phyloP scores from a whole-genome alignment of 2,888 invertebrate genomes.

The Pandemis cinnamomeana region DNA sequence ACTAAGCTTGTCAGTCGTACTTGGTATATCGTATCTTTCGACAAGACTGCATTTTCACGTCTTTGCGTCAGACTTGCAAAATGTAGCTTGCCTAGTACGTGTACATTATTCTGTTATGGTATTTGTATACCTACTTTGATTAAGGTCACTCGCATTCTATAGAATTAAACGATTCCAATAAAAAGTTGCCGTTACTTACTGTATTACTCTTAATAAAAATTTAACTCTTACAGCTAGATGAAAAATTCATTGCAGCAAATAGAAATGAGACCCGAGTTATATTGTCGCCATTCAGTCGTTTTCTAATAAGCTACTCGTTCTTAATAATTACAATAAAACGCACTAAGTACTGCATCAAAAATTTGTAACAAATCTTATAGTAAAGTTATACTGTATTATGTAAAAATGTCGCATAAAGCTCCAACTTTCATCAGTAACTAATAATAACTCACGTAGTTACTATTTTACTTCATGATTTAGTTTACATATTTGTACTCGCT shows the following conservation, averaged over 20 bases:
- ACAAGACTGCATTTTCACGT: slow-evolving; percentile 35
- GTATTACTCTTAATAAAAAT: slow-evolving; percentile 12
- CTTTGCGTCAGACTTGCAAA: slow-evolving; percentile 30
- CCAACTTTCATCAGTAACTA: slow-evolving; percentile 7
- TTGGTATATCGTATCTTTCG: neutral
- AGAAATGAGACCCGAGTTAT: slow-evolving; percentile 74
- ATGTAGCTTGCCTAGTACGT: slow-evolving; percentile 24
- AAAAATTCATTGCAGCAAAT: slow-evolving; percentile 47
- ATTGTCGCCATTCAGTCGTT: slow-evolving; percentile 81
- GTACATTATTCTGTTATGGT: slow-evolving; percentile 1
- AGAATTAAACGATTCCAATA: slow-evolving; percentile 11
- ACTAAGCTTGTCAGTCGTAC: neutral
- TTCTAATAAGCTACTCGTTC: slow-evolving; percentile 60
- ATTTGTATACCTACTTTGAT: neutral
- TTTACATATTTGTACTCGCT: neutral
- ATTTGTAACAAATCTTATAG: slow-evolving; percentile 53
- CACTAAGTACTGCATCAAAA: slow-evolving; percentile 65
- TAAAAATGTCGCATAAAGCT: slow-evolving; percentile 27
- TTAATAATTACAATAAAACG: slow-evolving; percentile 59
- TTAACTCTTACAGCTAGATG: slow-evolving; percentile 23
- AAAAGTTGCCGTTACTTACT: slow-evolving; percentile 7
- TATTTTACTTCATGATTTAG: neutral
- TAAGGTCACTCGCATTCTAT: neutral
- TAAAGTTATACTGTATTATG: slow-evolving; percentile 38
- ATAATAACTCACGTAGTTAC: neutral